Evolutionary conservation across 1,140 invertebrate genomes (phyloP).

Genomic region (Chelonus insularis): DNA sequence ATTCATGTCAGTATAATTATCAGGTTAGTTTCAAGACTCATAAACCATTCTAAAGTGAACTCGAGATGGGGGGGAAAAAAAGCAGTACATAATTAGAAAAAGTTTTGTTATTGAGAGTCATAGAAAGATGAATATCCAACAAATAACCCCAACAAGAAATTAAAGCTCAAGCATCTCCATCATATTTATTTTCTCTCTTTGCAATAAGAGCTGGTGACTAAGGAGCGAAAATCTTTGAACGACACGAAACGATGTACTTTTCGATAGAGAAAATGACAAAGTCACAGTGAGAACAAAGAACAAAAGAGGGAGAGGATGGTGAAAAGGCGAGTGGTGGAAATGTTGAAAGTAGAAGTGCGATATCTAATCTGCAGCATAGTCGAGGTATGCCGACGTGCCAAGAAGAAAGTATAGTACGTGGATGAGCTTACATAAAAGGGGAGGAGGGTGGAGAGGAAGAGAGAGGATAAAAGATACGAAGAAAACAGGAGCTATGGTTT

Average conservation of each 20-base stretch:
- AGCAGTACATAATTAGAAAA: too few relatives aligned
- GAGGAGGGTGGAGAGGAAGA: background rate
- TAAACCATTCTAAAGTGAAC: too few relatives aligned
- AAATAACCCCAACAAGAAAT: too few relatives aligned
- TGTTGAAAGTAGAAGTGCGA: background rate
- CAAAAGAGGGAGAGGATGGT: slow-evolving; percentile 12
- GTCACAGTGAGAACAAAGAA: slow-evolving; percentile 3
- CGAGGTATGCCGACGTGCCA: background rate
- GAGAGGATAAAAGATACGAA: background rate
- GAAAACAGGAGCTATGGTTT: background rate
- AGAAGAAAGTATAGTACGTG: slow-evolving; percentile 1
- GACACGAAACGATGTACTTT: background rate
- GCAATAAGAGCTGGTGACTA: too few relatives aligned
- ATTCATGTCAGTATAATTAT: too few relatives aligned
- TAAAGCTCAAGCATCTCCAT: too few relatives aligned
- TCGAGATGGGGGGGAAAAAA: too few relatives aligned
- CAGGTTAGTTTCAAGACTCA: too few relatives aligned
- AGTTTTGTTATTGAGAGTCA: too few relatives aligned
- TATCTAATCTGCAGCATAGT: slow-evolving; percentile 1
- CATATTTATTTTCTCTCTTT: too few relatives aligned
- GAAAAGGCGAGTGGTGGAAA: slow-evolving; percentile 3
- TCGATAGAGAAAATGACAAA: too few relatives aligned
- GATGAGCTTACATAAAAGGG: background rate
- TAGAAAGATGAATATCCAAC: too few relatives aligned
- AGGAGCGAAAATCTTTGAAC: background rate